Evolutionary conservation across 2,888 invertebrate species (phyloP).

Genomic region (Pharmacophagus antenor): DNA sequence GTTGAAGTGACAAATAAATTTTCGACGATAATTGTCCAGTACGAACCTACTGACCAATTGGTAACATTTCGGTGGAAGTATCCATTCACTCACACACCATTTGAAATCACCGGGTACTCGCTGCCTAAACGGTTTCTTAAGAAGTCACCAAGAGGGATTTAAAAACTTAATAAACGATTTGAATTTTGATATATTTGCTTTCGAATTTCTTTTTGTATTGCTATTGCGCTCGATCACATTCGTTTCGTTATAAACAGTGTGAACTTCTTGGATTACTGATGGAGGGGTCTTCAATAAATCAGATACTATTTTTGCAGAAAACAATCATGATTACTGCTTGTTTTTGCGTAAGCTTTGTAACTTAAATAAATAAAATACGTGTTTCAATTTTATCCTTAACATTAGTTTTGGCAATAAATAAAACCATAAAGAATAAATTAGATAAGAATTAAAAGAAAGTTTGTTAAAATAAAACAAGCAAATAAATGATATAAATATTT

Average conservation of each 20-base stretch:
- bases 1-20: constrained; percentile 37
- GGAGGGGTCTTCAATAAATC: no score
- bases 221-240: no score
- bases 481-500: constrained; percentile 46
- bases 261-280: background rate
- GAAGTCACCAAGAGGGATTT: background rate
- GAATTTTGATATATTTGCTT: constrained; percentile 34
- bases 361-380: no score
- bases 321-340: no score
- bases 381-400: no score
- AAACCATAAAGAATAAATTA: no score
- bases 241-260: no score
- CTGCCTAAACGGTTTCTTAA: background rate
- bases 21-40: constrained; percentile 27
- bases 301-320: no score
- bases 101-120: constrained; percentile 46
- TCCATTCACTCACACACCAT: constrained; percentile 44
- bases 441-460: no score
- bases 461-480: constrained; percentile 19
- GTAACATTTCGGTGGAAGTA: constrained; percentile 42
- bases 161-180: constrained; percentile 12
- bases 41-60: constrained; percentile 30
- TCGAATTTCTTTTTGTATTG: constrained; percentile 34
- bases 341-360: no score
- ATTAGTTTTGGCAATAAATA: no score